phyloP scores from a whole-genome alignment of 2,113 vertebrate genomes.

The Marcusenius ussheri region DNA sequence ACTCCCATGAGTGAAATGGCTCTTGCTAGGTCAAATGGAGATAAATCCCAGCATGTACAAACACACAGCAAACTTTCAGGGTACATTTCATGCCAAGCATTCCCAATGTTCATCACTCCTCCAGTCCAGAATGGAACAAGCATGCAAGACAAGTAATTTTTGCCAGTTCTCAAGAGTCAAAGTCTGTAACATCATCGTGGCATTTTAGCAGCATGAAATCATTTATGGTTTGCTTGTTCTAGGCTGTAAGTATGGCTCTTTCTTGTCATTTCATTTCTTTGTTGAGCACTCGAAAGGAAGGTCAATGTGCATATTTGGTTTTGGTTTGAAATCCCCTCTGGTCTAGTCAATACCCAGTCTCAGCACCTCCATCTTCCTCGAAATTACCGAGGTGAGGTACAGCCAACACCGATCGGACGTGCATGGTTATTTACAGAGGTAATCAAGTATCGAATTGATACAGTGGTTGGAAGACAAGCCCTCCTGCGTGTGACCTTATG shows the following conservation, averaged over 20 bases:
- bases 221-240: not conserved
- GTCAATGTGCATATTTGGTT: not conserved
- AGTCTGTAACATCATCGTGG: not conserved
- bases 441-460: not conserved
- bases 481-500: not conserved
- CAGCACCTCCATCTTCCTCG: not conserved
- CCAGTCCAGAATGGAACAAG: not conserved
- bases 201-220: not conserved
- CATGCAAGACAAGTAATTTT: not conserved
- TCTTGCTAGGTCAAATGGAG: not conserved
- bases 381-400: not conserved
- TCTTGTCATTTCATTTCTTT: not conserved
- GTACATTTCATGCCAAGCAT: not conserved
- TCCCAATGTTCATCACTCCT: not conserved
- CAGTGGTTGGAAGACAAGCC: not conserved
- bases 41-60: not conserved
- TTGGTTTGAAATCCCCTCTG: not conserved
- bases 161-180: not conserved
- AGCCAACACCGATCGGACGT: not conserved
- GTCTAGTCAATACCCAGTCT: not conserved
- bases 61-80: not conserved
- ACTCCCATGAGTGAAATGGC: not conserved
- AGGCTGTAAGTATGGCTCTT: not conserved
- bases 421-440: not conserved
- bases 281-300: not conserved